Evolutionary conservation across 1,140 invertebrate genomes (phyloP).

Genomic region (Leptinotarsa texana): DNA sequence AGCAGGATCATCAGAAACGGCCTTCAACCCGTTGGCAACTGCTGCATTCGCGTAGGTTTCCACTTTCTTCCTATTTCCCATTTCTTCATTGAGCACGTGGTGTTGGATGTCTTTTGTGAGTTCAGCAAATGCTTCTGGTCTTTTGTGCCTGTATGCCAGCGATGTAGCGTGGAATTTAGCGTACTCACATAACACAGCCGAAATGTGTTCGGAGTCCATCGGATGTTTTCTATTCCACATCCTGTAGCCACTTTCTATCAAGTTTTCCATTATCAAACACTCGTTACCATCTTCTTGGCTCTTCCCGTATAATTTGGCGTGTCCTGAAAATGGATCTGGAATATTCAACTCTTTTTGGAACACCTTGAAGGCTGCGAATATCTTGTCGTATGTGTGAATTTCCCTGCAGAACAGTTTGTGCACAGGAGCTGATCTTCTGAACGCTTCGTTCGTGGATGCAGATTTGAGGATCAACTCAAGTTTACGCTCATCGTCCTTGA

Average conservation of each 20-base stretch:
- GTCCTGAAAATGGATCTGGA: slow-evolving; percentile 38
- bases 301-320: slow-evolving; percentile 52
- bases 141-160: slow-evolving; percentile 56
- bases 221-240: slow-evolving; percentile 58
- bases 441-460: slow-evolving; percentile 25
- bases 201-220: slow-evolving; percentile 57
- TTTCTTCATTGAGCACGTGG: slow-evolving; percentile 39
- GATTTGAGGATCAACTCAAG: slow-evolving; percentile 42
- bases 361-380: slow-evolving; percentile 33
- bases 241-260: slow-evolving; percentile 48
- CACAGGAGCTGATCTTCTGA: slow-evolving; percentile 32
- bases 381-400: slow-evolving; percentile 35
- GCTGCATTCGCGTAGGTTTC: slow-evolving; percentile 44
- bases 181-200: slow-evolving; percentile 57
- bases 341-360: slow-evolving; percentile 36
- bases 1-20: slow-evolving; percentile 25
- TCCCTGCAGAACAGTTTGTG: slow-evolving; percentile 38
- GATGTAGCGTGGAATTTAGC: slow-evolving; percentile 62
- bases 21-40: slow-evolving; percentile 28
- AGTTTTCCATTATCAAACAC: slow-evolving; percentile 35
- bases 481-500: slow-evolving; percentile 22
- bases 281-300: slow-evolving; percentile 54
- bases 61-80: not conserved
- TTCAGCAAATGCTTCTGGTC: slow-evolving; percentile 48
- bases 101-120: slow-evolving; percentile 36